Conservation (phyloP, 2,113 vertebrate genomes). For the Hippocampus zosterae region DNA sequence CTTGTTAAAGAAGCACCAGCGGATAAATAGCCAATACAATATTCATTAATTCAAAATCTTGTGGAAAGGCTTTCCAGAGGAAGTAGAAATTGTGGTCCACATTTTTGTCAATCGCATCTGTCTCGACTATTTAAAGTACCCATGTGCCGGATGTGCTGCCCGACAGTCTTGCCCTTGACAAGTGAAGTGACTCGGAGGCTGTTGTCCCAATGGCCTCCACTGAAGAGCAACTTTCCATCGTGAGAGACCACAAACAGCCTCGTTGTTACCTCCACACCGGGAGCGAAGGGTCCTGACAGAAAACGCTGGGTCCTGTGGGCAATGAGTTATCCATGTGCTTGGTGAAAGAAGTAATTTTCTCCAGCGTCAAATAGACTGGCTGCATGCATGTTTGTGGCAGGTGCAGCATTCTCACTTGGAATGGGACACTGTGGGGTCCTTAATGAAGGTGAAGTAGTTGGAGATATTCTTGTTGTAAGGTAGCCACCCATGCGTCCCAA, state of each 20-base stretch:
- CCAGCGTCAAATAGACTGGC: neutral
- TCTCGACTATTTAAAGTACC: constrained; percentile 62
- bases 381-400: neutral
- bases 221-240: constrained; percentile 95
- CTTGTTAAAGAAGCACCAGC: no score
- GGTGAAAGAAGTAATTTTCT: neutral
- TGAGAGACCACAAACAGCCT: constrained; percentile 90
- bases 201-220: constrained; percentile 96
- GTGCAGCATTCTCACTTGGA: constrained; percentile 79
- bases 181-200: constrained; percentile 91
- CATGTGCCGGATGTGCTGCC: constrained; percentile 91
- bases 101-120: neutral
- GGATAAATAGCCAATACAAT: neutral
- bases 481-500: constrained; percentile 94
- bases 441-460: constrained; percentile 98
- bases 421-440: constrained; percentile 89
- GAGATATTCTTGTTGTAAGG: constrained; percentile 95
- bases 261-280: constrained; percentile 80
- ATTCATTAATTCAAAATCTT: neutral
- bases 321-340: constrained; percentile 18
- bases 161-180: constrained; percentile 84
- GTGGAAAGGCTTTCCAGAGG: neutral
- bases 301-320: constrained; percentile 82
- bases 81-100: neutral
- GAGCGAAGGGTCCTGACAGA: constrained; percentile 86